Percentiles rank a stretch among this genome's conserved stretches.
Conservation (phyloP, 2,113 vertebrate genomes). For the Lota lota region DNA sequence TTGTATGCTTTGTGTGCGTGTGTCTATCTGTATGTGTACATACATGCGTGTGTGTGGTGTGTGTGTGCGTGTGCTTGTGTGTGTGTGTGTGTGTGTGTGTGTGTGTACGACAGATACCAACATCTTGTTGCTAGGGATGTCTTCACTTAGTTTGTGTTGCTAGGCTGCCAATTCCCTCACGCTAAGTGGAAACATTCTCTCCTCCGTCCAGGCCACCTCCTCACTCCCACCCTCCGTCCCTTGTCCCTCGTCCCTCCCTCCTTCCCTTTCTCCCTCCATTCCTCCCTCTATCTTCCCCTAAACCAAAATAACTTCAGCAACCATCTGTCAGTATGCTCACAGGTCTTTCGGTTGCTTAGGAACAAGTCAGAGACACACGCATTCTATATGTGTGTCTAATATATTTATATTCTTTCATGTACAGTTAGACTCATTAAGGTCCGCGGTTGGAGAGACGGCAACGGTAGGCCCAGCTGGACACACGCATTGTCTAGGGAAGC, state of each 20-base stretch:
- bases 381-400: conserved; percentile 43
- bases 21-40: neutral
- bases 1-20: neutral
- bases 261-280: conserved; percentile 30
- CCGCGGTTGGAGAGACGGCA: no score
- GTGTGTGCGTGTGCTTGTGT: neutral
- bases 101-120: conserved; percentile 35
- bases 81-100: conserved; percentile 2
- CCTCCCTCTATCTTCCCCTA: conserved; percentile 47
- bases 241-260: conserved; percentile 12
- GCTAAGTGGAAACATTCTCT: conserved; percentile 62
- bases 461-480: no score
- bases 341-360: conserved; percentile 75
- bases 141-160: conserved; percentile 75
- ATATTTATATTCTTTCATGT: neutral
- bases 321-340: conserved; percentile 75
- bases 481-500: no score
- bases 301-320: conserved; percentile 79
- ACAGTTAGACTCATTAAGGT: no score
- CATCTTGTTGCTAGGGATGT: conserved; percentile 73
- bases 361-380: conserved; percentile 65
- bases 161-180: conserved; percentile 75
- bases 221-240: conserved; percentile 29
- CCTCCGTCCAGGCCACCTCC: conserved; percentile 49
- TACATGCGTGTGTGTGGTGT: neutral